Evolutionary conservation across 2,113 vertebrate species (phyloP), one percentile per base, ranked within the genome.

Genomic region (Oncorhynchus masou): DNA sequence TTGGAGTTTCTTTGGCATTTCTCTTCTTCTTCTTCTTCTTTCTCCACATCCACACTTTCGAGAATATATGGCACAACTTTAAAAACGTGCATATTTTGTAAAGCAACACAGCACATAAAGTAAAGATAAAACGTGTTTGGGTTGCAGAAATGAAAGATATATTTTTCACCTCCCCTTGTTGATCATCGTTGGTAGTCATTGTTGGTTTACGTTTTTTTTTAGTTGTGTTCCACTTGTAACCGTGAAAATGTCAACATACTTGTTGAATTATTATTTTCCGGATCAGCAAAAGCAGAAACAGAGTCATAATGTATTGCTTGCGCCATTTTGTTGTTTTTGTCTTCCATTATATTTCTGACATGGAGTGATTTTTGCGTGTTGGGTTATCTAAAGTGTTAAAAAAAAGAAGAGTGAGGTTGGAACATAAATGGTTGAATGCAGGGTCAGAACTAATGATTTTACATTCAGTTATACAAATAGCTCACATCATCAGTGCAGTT

Each of bases 1-100:
- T 62, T 11, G 78, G 64, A 39, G 73, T 84, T n/a, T 85, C 72
- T 24, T 70, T 67, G 65, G 54, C 75, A 76, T 87, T 70, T 51
- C 67, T 77, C 71, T 74, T 79, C 67, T 80, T 60, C 80, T 60
- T 88, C 25, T 25, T 25, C 25, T 73, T 77, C 69, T 82, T 60
- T 88, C 75, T 75, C 78, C 80, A 88, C 82, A 64, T 27, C 57
- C 20, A 25, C n/a, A 64, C 5, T 65, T 68, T 82, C 25, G 34
- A 70, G 34, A 34, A 65, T 20, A 70, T 82, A 71, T 85, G 49
- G 12, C 3, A 8, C 77, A 84, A 83, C 78, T 81, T 75, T 75
- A 60, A n/a, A 66, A 34, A 27, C 15, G 13, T 67, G 12, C 49
- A n/a, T 24, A 34, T 64, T 25, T 64, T 64, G 5, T 39, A 34